Conservation (phyloP, 2,797 vertebrate genomes). For the Pipistrellus nathusii region DNA sequence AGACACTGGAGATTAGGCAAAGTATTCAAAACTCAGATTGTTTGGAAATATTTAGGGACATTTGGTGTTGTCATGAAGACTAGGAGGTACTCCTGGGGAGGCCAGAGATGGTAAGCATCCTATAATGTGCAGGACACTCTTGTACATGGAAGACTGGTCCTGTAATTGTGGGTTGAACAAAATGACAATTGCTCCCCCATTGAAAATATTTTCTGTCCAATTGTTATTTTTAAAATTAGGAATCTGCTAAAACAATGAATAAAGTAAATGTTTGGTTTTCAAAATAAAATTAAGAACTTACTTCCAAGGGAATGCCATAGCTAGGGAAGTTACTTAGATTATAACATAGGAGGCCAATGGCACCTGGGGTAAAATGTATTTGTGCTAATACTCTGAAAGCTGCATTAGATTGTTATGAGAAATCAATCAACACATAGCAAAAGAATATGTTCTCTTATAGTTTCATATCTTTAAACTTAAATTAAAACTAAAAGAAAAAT, state of each 20-base stretch:
- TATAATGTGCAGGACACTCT: neutral
- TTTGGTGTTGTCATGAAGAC: neutral
- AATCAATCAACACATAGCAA: neutral
- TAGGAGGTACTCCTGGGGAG: neutral
- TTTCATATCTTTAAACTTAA: neutral
- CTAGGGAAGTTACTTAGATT: neutral
- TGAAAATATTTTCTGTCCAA: neutral
- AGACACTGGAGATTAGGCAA: neutral
- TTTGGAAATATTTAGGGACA: neutral
- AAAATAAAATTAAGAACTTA: neutral
- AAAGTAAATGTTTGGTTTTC: neutral
- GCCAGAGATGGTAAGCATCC: neutral
- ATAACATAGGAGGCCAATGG: neutral
- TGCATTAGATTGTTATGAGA: slow-evolving; percentile 19
- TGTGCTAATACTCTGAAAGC: neutral
- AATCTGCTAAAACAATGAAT: neutral
- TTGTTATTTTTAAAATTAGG: slow-evolving; percentile 21
- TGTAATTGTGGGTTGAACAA: neutral
- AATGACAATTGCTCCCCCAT: neutral
- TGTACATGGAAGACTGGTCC: neutral
- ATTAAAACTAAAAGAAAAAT: slow-evolving; percentile 26
- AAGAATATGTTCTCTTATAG: neutral
- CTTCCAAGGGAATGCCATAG: neutral
- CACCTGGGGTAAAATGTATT: neutral
- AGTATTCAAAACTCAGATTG: neutral